phyloP scores from a whole-genome alignment of 2,113 vertebrate genomes.

The Gambusia affinis region DNA sequence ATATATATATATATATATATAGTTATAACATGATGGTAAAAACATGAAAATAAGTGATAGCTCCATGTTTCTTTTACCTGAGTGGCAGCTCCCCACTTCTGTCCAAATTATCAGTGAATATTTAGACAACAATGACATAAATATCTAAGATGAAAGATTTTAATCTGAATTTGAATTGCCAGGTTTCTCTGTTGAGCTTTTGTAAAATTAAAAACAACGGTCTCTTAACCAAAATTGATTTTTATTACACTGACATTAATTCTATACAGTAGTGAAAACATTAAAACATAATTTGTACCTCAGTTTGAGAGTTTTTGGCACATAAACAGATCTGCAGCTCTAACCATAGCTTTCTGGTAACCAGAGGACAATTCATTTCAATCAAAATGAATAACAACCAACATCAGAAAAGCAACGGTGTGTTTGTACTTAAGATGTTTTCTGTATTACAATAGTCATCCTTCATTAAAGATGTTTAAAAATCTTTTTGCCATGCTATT shows the following conservation, averaged over 20 bases:
- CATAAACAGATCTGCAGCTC: background rate
- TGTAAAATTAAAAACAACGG: background rate
- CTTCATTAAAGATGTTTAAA: slow-evolving; percentile 50
- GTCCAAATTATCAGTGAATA: background rate
- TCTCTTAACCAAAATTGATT: background rate
- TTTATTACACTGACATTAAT: background rate
- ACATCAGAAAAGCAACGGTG: slow-evolving; percentile 13
- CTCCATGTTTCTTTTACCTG: background rate
- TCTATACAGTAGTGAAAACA: background rate
- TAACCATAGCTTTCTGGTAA: background rate
- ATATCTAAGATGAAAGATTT: background rate
- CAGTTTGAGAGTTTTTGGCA: background rate
- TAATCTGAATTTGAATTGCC: background rate
- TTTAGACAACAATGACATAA: background rate
- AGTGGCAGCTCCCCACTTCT: background rate
- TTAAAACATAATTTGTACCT: background rate
- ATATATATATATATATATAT: too few species aligned
- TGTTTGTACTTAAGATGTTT: slow-evolving; percentile 28
- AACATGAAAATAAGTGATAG: background rate
- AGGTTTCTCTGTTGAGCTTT: slow-evolving; percentile 2
- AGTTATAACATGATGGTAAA: background rate
- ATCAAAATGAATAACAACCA: background rate
- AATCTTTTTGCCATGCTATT: slow-evolving; percentile 62
- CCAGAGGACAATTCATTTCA: background rate
- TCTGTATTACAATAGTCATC: slow-evolving; percentile 64